Evolutionary conservation across 2,797 vertebrate genomes (phyloP), one percentile per base, ranked within the genome.

Genomic region (Craterocephalus amniculus): DNA sequence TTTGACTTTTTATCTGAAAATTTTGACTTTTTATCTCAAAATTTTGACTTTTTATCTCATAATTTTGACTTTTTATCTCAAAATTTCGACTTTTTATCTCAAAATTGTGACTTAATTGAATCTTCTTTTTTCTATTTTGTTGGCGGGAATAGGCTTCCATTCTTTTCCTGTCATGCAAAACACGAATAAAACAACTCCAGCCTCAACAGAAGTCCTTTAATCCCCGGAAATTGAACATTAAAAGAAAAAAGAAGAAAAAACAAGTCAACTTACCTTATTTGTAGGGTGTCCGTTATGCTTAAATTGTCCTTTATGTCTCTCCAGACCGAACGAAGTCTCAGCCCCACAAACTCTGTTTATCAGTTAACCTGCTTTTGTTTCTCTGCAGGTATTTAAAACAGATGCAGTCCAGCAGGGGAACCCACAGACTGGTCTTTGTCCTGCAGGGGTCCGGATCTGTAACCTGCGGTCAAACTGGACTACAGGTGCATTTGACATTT

Each of bases 351-450:
- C 38, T 31, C 63, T 27, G 76, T 62, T 77, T 58, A 78, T 70
- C 49, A 61, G 61, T 26, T 73, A 85, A 81, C 73, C 8, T 13
- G 76, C 18, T 10, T 34, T 11, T 66, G 70, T 76, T 78, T 61
- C 80, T 66, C 67, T 49, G 34, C 54, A 76, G 78, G 79, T 79
- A 79, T 83, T 48, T 64, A 63, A 59, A 48, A 0, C 49, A 35
- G 79, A 63, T 31, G 56, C 32, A 65, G 52, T 73, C 67, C 71
- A 20, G 58, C 40, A 54, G 43, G 45, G 65, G 62, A 57, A 51
- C 35, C 72, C 74, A 87, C 79, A 88, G 81, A 76, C 58, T 67
- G 54, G 58, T 77, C 81, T 87, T 89, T 89, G 87, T 89, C 64
- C 74, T 2, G 0, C 2, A 2, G 68, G 67, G 76, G 71, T 66